These are phyloP conservation scores for Malurus leucopterus DNA, from an alignment of 2,797 vertebrate genomes.

Conservation along the genomic window DNA sequence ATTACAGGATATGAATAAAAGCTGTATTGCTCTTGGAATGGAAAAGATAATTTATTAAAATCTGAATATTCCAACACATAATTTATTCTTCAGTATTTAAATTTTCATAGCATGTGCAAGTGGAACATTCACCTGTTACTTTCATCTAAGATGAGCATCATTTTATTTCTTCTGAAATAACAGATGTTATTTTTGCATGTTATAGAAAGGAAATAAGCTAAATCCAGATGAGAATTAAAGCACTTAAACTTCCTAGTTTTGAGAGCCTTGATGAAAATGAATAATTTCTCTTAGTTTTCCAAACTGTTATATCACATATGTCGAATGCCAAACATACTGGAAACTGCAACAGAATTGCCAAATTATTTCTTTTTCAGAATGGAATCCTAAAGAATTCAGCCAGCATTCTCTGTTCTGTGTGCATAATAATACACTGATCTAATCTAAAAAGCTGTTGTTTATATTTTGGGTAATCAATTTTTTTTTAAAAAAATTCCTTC, in stretches of 20 bases:
- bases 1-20: constrained; percentile 43
- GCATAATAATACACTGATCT: background rate
- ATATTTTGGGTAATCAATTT: background rate
- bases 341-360: background rate
- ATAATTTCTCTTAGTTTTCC: background rate
- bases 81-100: constrained; percentile 22
- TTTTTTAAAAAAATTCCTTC: background rate
- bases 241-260: background rate
- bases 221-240: background rate
- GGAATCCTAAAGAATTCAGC: background rate
- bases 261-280: background rate
- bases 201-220: background rate
- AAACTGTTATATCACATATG: background rate
- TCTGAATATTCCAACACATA: constrained; percentile 48
- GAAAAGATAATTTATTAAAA: constrained; percentile 42
- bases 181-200: background rate
- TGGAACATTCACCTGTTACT: constrained; percentile 10
- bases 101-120: background rate
- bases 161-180: constrained; percentile 44
- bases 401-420: background rate
- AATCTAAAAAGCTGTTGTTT: background rate
- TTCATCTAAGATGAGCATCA: background rate
- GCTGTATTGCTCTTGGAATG: constrained; percentile 6
- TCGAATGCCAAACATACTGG: background rate
- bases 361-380: background rate